Base-by-base conservation (phyloP, 1,140 invertebrate species). In the Anastrepha obliqua region DNA sequence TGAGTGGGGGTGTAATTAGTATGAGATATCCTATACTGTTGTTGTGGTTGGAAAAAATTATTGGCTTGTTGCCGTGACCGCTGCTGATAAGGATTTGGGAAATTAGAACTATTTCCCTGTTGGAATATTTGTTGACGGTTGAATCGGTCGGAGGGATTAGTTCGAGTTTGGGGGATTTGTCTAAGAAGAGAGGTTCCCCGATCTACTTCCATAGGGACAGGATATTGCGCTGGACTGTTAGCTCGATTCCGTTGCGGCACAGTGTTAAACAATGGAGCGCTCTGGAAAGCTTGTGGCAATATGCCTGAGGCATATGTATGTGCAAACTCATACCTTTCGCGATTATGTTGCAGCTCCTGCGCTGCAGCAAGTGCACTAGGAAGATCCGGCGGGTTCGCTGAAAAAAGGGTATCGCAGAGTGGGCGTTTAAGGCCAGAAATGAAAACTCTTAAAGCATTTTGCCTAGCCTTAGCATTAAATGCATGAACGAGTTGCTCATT, bases 361-460 rank as follows among this genome's bases (percentile, higher is more conserved):
- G 87, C 87, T 58, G n/a, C 47, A 17, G 65, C 87, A 13, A 87
- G 58, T 58, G 87, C 87, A n/a, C 15, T 58, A 3, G 87, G 86
- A 6, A 87, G 44, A 39, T 87, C 86, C 39, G 60, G 29, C 39
- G 86, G 86, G 5, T 70, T 64, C 8, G 44, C 29, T 51, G 86
- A 87, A 59, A 65, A 87, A 44, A 87, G 15, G 5, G 39, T 87
- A 11, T 87, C 60, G 15, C 39, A 55, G 5, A 87, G 62, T 87
- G 60, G 64, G 13, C 51, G 29, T 11, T 11, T 87, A 3, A 70
- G 20, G 9, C 85, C 85, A 17, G 85, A 62, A 44, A 86, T 86
- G 58, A 86, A 86, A 20, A 86, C 60, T 15, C 85, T 86, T 20
- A 86, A 62, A 62, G 85, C 85, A 65, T 59, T 65, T 20, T 55